Conservation (phyloP, 2,797 vertebrate genomes). For the Melanotaenia maccullochi region DNA sequence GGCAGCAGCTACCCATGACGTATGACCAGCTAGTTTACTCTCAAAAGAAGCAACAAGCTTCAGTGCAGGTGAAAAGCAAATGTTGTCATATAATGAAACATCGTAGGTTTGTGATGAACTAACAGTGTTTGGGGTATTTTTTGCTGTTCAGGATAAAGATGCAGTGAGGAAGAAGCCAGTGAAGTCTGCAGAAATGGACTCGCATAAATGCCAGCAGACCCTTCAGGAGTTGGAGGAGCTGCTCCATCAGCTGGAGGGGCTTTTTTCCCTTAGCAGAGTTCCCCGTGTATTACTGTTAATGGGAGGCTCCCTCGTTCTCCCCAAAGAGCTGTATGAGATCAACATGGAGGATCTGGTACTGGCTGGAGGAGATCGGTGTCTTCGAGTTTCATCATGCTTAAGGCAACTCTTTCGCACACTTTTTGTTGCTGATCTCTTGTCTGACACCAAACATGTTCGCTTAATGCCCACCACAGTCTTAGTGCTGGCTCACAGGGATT, state of each 20-base stretch:
- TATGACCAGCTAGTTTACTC: conserved; percentile 91
- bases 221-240: conserved; percentile 89
- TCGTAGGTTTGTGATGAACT: conserved; percentile 4
- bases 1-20: conserved; percentile 94
- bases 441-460: conserved; percentile 85
- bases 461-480: conserved; percentile 87
- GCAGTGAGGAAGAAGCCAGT: conserved; percentile 67
- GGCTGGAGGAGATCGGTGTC: conserved; percentile 76
- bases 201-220: conserved; percentile 86
- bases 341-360: conserved; percentile 87
- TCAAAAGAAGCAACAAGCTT: conserved; percentile 77
- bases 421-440: conserved; percentile 92
- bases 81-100: background rate
- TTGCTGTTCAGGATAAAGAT: conserved; percentile 79
- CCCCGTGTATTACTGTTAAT: conserved; percentile 92
- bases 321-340: conserved; percentile 94
- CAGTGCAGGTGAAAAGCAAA: conserved; percentile 54
- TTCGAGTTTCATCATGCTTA: conserved; percentile 86
- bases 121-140: background rate
- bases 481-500: conserved; percentile 90
- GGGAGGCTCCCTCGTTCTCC: conserved; percentile 87
- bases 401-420: conserved; percentile 91
- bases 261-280: conserved; percentile 90
- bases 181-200: conserved; percentile 66
- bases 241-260: conserved; percentile 87